phyloP scores from a whole-genome alignment of 1,140 invertebrate genomes.

The Diprion similis region DNA sequence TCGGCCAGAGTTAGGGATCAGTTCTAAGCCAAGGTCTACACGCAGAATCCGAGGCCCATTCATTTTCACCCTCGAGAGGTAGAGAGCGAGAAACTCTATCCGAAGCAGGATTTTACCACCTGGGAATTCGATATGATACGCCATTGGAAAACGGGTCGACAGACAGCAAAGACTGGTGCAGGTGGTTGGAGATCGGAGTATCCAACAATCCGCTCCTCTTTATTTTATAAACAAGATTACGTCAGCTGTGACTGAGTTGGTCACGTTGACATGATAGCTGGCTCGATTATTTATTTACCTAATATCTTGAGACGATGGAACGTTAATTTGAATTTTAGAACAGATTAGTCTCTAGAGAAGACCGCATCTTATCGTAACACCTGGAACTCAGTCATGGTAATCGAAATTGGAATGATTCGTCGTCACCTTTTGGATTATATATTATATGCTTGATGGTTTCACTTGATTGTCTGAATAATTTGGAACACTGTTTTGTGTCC shows the following conservation, averaged over 20 bases:
- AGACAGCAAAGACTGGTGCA: not conserved
- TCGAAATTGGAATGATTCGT: no score
- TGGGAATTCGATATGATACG: not conserved
- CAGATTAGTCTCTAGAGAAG: no score
- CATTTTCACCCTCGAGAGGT: not conserved
- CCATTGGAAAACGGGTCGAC: not conserved
- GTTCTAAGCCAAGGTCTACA: slow-evolving; percentile 5
- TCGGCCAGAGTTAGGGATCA: not conserved
- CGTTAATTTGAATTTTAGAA: not conserved
- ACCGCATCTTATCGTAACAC: no score
- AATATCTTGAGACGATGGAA: not conserved
- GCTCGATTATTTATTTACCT: not conserved
- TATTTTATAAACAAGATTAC: not conserved
- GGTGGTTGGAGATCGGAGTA: not conserved
- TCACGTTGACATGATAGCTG: not conserved
- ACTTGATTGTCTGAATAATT: no score
- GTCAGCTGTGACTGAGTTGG: not conserved
- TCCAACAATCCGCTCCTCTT: not conserved
- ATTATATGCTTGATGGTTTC: no score
- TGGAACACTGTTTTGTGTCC: no score
- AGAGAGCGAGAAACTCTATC: not conserved
- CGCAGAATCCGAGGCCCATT: not conserved
- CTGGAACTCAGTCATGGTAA: no score
- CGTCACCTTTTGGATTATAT: no score
- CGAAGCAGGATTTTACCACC: not conserved